Percentiles rank a stretch among this genome's conserved stretches.
These are phyloP conservation scores for Mythimna lalbum DNA, from an alignment of 2,888 invertebrate genomes.

Conservation along the genomic window DNA sequence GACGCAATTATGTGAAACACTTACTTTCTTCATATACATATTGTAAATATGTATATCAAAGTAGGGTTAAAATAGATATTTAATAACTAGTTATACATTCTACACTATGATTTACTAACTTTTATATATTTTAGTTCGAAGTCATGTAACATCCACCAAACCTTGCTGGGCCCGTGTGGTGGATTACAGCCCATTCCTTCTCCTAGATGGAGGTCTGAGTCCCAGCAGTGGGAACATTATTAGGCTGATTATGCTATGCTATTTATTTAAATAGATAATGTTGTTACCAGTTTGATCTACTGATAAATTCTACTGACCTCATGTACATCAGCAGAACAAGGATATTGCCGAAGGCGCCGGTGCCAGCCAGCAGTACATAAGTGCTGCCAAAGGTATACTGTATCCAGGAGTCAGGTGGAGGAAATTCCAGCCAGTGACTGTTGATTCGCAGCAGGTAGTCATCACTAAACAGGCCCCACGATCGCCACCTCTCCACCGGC, in stretches of 20 bases:
- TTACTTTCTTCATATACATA: not conserved
- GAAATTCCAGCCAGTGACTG: slow-evolving; percentile 93
- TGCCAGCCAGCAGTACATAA: slow-evolving; percentile 91
- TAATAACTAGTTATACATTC: not conserved
- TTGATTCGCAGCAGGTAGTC: slow-evolving; percentile 91
- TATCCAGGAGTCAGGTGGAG: slow-evolving; percentile 90
- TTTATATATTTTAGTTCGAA: not conserved
- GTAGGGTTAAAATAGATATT: not conserved
- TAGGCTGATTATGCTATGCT: too few relatives aligned
- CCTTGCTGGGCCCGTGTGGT: too few relatives aligned
- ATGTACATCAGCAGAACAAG: slow-evolving; percentile 93
- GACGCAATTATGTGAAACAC: slow-evolving; percentile 14
- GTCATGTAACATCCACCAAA: too few relatives aligned
- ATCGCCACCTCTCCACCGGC: slow-evolving; percentile 88
- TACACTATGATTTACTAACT: not conserved
- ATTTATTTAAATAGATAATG: not conserved
- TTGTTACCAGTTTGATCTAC: not conserved
- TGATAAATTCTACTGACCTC: slow-evolving; percentile 88
- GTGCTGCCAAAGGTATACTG: slow-evolving; percentile 92
- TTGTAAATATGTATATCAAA: not conserved
- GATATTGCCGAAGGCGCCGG: slow-evolving; percentile 93
- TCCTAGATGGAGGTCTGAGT: too few relatives aligned
- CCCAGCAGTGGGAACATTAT: too few relatives aligned
- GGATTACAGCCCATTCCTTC: too few relatives aligned
- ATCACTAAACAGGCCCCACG: slow-evolving; percentile 89